phyloP scores from a whole-genome alignment of 2,113 vertebrate species.

The Ascaphus truei region DNA sequence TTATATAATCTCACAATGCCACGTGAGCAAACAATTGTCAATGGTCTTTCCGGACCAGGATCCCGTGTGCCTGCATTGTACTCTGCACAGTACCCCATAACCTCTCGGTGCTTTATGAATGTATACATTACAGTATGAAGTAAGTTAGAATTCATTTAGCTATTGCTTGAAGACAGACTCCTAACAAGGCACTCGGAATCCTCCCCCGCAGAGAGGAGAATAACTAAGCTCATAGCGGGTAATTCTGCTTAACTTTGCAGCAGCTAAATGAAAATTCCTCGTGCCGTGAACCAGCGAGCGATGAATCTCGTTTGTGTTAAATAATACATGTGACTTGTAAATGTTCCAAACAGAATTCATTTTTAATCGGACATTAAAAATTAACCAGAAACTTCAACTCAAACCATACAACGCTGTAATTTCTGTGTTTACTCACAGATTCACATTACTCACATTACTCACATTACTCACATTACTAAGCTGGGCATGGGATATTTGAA shows the following conservation, averaged over 20 bases:
- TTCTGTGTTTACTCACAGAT: conserved; percentile 19
- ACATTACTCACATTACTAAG: background rate
- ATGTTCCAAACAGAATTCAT: conserved; percentile 14
- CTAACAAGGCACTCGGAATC: background rate
- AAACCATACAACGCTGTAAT: background rate
- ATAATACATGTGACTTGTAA: conserved; percentile 28
- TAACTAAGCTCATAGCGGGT: background rate
- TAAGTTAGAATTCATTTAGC: background rate
- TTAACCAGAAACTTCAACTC: conserved; percentile 9
- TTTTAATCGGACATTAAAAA: conserved; percentile 27
- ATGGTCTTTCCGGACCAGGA: too few species aligned
- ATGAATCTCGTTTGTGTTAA: conserved; percentile 16
- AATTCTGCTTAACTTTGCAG: background rate
- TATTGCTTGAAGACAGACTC: background rate
- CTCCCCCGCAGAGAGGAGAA: too few species aligned
- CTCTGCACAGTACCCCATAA: too few species aligned
- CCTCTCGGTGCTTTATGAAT: too few species aligned
- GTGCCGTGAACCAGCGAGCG: background rate
- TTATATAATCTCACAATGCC: too few species aligned
- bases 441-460: too few species aligned
- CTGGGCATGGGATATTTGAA: background rate
- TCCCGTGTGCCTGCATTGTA: too few species aligned
- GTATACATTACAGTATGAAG: too few species aligned
- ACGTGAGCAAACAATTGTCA: too few species aligned
- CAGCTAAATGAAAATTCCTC: background rate